Percentiles rank a stretch among this genome's conserved stretches.
Conservation (phyloP, 2,797 vertebrate species). For the Hafferia zeledoni region DNA sequence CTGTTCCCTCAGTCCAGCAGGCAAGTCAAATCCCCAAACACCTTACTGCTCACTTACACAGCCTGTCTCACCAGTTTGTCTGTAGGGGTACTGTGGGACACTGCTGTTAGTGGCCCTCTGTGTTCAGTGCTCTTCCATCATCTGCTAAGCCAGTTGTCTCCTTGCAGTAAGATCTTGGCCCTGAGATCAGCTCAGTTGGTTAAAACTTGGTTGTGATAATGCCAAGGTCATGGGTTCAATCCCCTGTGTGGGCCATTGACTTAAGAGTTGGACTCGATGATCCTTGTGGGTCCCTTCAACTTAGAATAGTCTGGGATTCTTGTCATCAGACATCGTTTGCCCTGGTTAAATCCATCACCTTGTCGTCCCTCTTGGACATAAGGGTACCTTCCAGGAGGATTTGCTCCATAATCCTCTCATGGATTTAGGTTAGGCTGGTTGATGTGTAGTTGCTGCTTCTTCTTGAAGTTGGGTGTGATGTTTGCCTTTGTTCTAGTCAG, state of each 20-base stretch:
- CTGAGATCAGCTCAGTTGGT: no score
- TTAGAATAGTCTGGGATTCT: no score
- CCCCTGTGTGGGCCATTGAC: no score
- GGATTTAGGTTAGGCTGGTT: neutral
- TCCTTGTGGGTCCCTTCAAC: no score
- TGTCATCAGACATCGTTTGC: neutral
- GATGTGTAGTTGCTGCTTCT: neutral
- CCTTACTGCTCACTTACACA: rapidly evolving
- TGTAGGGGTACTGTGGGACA: neutral
- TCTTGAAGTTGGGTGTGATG: neutral
- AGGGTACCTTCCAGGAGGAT: neutral
- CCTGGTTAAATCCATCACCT: neutral
- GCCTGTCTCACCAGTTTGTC: neutral
- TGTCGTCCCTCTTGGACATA: neutral
- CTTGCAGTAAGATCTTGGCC: neutral
- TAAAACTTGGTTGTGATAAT: no score
- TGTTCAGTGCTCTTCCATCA: neutral
- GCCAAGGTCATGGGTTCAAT: no score
- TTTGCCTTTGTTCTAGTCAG: neutral
- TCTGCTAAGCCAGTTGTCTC: neutral
- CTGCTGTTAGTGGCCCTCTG: neutral
- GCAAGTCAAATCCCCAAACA: neutral
- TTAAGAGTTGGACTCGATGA: no score
- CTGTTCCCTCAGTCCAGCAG: neutral
- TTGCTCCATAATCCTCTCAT: neutral